These are phyloP conservation scores for Melanerpes formicivorus DNA, from an alignment of 2,113 vertebrate genomes.

Conservation along the genomic window DNA sequence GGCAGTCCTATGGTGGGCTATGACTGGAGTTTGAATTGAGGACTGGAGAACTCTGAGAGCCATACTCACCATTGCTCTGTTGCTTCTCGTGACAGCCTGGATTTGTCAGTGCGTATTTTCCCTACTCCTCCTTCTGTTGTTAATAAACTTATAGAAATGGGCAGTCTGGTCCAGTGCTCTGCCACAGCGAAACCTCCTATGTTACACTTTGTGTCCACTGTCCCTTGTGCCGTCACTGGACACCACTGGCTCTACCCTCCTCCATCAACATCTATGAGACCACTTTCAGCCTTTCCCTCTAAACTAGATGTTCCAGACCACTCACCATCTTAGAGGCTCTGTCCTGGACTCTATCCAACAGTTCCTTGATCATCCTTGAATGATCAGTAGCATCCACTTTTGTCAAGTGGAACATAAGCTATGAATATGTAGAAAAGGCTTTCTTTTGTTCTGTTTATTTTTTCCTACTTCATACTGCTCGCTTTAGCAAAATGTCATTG, in stretches of 20 bases:
- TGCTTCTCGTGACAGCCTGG: background rate
- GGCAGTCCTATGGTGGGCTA: background rate
- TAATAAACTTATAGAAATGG: too few species aligned
- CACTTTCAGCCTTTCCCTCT: too few species aligned
- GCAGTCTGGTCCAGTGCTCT: too few species aligned
- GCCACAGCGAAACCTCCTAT: too few species aligned
- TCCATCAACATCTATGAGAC: too few species aligned
- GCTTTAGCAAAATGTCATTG: background rate
- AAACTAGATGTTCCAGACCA: too few species aligned
- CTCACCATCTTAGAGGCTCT: too few species aligned
- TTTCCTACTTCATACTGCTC: background rate
- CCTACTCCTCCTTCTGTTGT: too few species aligned
- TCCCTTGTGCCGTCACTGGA: too few species aligned
- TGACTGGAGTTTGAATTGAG: accelerated
- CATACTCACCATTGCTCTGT: accelerated
- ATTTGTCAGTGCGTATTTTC: background rate
- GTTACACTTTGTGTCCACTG: too few species aligned
- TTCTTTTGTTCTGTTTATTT: background rate
- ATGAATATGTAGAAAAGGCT: background rate
- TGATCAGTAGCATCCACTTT: background rate
- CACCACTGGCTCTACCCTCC: too few species aligned
- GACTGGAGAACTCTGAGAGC: background rate
- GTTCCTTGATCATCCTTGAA: background rate
- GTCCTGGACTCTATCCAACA: too few species aligned
- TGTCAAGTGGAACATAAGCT: background rate